A percentile compares a stretch with the other conserved stretches of the same genome.
Conservation (phyloP, 2,113 vertebrate species). For the Megalops atlanticus region DNA sequence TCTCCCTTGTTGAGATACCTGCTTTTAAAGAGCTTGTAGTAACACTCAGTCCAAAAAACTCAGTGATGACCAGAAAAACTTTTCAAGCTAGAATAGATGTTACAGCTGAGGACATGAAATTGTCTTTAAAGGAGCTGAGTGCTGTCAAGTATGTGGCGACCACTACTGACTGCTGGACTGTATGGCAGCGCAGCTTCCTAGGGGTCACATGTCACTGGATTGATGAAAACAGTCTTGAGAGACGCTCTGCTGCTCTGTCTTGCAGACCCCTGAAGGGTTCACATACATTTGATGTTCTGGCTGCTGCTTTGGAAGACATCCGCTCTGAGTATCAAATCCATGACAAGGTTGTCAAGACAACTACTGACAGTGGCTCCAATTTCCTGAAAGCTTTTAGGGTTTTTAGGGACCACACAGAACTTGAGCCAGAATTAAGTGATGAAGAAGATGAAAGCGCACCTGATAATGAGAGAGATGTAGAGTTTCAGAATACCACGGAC, state of each 20-base stretch:
- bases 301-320: conserved; percentile 34
- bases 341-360: conserved; percentile 26
- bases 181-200: no score
- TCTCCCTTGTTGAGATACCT: no score
- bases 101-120: no score
- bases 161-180: no score
- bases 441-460: conserved; percentile 12
- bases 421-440: background rate
- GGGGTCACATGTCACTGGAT: conserved; percentile 39
- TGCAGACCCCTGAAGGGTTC: conserved; percentile 30
- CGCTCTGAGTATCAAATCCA: conserved; percentile 37
- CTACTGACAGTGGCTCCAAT: conserved; percentile 28
- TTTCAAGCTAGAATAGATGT: no score
- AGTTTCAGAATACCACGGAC: conserved; percentile 16
- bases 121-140: no score
- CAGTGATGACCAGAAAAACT: no score
- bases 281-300: conserved; percentile 33
- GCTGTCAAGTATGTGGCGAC: no score
- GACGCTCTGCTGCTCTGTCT: conserved; percentile 25
- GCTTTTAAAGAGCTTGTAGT: no score
- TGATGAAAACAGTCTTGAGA: conserved; percentile 19
- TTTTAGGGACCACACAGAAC: conserved; percentile 7
- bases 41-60: no score
- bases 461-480: conserved; percentile 20
- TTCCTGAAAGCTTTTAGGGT: conserved; percentile 33